phyloP scores from a whole-genome alignment of 2,113 vertebrate genomes.

The Sakesphorus luctuosus region DNA sequence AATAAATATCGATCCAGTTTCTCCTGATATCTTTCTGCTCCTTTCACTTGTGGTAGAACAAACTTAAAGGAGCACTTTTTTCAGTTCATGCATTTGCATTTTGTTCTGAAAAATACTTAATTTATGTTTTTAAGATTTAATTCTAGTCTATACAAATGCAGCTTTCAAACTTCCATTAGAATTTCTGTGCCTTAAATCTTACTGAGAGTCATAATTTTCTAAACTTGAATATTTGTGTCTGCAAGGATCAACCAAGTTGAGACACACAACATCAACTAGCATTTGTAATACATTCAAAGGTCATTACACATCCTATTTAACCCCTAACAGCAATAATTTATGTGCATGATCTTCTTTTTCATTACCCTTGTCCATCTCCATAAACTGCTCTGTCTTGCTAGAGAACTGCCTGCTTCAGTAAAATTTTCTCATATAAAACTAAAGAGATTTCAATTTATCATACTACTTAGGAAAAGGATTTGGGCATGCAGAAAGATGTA shows the following conservation, averaged over 20 bases:
- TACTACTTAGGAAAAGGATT: background rate
- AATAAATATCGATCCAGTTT: background rate
- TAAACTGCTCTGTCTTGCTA: background rate
- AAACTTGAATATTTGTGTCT: background rate
- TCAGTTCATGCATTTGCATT: background rate
- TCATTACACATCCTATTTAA: background rate
- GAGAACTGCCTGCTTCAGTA: background rate
- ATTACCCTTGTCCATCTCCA: background rate
- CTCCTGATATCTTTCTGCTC: background rate
- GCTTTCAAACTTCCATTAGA: background rate
- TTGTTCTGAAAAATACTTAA: background rate
- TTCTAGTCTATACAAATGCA: background rate
- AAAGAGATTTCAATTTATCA: slow-evolving; percentile 12
- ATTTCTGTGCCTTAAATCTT: background rate
- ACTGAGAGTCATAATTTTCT: background rate
- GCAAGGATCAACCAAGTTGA: background rate
- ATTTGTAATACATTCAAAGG: background rate
- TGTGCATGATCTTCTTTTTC: slow-evolving; percentile 3
- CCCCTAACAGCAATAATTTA: slow-evolving; percentile 17
- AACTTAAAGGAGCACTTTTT: background rate
- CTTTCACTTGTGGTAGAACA: background rate
- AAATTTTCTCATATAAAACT: slow-evolving; percentile 18
- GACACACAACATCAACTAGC: background rate
- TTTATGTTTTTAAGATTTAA: background rate
- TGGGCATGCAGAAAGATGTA: background rate